Evolutionary conservation across 2,888 invertebrate genomes (phyloP), one percentile per base, ranked within the genome.

Genomic region (Eucera pruinosa): DNA sequence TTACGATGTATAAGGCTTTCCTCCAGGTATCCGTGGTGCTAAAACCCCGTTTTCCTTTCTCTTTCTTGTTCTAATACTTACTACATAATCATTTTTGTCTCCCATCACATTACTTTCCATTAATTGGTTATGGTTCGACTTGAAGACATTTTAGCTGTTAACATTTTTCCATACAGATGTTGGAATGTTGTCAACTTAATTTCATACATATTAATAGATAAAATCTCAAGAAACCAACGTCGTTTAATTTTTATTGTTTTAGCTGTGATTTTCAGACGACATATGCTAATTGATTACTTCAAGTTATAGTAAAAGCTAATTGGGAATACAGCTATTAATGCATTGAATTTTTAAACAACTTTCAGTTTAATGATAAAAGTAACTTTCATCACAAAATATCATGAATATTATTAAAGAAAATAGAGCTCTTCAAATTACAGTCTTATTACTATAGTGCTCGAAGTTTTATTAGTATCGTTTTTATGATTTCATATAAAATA

Each of bases 1-100:
- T 71, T 80, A 58, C 74, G 81, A 75, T 80, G 70, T 78, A 80
- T 76, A 75, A 79, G 74, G 78, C 65, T 80, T 71, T 78, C 72
- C 69, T 80, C 57, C 73, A 76, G 76, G 74, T 80, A 74, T 79
- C 67, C 71, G 71, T 71, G 72, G 48, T 77, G 64, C 69, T 67
- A 78, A 58, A 79, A 79, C 69, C 72, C 79, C 72, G 61, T 73
- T 82, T 78, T 68, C 75, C 81, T 69, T 72, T 76, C 80, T 71
- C 73, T 70, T 71, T 67, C 68, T 45, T 67, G 3, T 27, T 50
- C 23, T 55, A 58, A 23, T 62, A 36, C 25, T 47, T 58, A 5
- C 48, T 52, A 18, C 7, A 64, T 39, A 72, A 69, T 39, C 23
- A 57, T 60, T 27, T 43, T 36, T 45, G 7, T 57, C 15, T 47